These are phyloP conservation scores for Otis tarda DNA, from an alignment of 2,113 vertebrate genomes.

Conservation along the genomic window DNA sequence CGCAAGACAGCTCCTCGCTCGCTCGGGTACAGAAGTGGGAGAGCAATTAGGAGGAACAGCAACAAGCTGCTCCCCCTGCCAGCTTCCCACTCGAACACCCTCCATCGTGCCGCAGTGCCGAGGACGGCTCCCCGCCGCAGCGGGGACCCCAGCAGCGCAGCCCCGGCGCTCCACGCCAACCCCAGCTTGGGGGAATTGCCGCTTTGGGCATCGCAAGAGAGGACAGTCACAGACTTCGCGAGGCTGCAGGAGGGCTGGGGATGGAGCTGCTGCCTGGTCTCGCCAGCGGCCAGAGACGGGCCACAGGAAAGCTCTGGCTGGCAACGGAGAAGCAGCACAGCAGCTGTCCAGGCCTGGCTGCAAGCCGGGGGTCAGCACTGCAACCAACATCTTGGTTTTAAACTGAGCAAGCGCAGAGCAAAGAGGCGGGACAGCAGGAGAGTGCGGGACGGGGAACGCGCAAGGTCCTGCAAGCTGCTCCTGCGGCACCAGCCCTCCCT, in stretches of 20 bases:
- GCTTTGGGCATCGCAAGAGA: rapidly evolving
- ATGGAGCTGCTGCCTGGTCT: not conserved
- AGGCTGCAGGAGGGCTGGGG: not conserved
- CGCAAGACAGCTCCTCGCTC: slow-evolving; percentile 2
- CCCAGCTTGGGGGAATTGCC: not conserved
- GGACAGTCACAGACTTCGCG: not conserved
- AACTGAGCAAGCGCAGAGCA: not conserved
- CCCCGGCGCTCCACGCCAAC: not conserved
- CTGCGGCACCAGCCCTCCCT: rapidly evolving
- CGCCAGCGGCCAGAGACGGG: rapidly evolving
- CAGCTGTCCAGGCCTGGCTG: not conserved
- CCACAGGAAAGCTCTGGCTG: not conserved
- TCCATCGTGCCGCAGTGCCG: not conserved
- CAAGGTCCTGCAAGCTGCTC: not conserved
- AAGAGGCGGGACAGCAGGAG: not conserved
- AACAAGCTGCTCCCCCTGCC: not conserved
- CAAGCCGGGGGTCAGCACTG: not conserved
- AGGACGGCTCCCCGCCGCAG: not conserved
- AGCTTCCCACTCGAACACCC: slow-evolving; percentile 1
- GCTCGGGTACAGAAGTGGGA: slow-evolving; percentile 38
- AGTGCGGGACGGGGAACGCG: rapidly evolving
- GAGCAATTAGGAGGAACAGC: slow-evolving; percentile 49
- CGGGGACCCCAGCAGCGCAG: not conserved
- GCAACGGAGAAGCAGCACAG: not conserved
- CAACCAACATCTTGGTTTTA: not conserved